Percentiles rank a stretch among this genome's conserved stretches.
These are phyloP conservation scores for Trachymyrmex septentrionalis DNA, from an alignment of 1,140 invertebrate species.

Conservation along the genomic window DNA sequence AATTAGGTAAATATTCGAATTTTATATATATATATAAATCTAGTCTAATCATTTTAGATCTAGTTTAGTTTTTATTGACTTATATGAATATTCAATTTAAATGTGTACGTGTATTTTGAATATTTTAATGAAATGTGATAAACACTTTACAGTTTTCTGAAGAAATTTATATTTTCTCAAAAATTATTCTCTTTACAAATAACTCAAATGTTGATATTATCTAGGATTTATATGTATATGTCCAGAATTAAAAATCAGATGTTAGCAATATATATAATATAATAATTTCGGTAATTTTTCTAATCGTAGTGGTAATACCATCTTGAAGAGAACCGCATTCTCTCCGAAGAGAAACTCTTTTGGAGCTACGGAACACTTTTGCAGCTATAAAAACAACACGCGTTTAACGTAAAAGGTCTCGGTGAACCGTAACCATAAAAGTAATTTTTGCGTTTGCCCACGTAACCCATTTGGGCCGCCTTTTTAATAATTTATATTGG, in stretches of 20 bases:
- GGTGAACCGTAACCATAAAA: conserved; percentile 17
- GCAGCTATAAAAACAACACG: neutral
- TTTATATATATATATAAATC: too few relatives aligned
- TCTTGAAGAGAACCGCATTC: neutral
- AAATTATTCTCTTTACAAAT: neutral
- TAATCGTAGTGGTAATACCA: neutral
- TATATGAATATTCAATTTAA: too few relatives aligned
- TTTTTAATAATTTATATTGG: conserved; percentile 70
- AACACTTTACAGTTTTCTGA: neutral
- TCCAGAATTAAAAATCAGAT: neutral
- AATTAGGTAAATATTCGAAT: too few relatives aligned
- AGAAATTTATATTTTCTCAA: neutral
- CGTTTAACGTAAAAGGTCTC: conserved; percentile 46
- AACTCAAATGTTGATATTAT: neutral
- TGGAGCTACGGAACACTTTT: neutral
- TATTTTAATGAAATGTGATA: neutral
- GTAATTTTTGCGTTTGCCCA: conserved; percentile 30
- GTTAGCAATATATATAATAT: neutral
- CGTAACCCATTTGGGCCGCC: conserved; percentile 4
- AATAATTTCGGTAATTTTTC: neutral
- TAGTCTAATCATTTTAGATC: too few relatives aligned
- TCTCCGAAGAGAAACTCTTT: neutral
- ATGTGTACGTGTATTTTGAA: too few relatives aligned
- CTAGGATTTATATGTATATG: conserved; percentile 2
- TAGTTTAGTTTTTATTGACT: too few relatives aligned